These are phyloP conservation scores for Dipus sagitta DNA, from an alignment of 2,797 vertebrate genomes.

Conservation along the genomic window DNA sequence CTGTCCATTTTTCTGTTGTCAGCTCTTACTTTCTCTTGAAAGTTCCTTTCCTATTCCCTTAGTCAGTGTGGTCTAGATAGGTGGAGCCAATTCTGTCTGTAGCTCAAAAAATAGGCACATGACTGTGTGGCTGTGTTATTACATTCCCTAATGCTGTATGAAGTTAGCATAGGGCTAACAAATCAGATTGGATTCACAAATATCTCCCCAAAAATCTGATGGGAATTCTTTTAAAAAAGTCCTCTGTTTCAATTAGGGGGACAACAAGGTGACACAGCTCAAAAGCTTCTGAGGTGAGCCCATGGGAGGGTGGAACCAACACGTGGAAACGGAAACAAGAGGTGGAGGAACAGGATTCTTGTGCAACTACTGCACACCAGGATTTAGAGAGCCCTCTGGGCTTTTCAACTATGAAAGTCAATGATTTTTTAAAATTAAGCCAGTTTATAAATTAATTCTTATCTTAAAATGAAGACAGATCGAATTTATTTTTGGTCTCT, in stretches of 20 bases:
- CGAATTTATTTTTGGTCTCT: conserved; percentile 2
- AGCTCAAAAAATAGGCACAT: neutral
- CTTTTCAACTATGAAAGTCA: conserved; percentile 29
- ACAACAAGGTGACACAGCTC: neutral
- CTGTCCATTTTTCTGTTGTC: neutral
- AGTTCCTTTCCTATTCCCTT: neutral
- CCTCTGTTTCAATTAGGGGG: neutral
- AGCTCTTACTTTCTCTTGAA: neutral
- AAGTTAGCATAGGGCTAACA: neutral
- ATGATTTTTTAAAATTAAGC: conserved; percentile 10
- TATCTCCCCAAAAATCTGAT: neutral
- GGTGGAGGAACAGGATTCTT: neutral
- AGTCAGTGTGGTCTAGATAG: neutral
- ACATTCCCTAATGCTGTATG: neutral
- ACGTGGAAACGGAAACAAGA: neutral
- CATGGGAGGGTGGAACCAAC: neutral
- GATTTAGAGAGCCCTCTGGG: neutral
- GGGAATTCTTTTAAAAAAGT: neutral
- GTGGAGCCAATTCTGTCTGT: neutral
- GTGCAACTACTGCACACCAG: neutral
- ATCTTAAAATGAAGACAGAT: neutral
- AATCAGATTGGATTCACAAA: conserved; percentile 44
- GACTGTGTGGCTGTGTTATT: neutral
- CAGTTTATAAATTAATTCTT: conserved; percentile 45
- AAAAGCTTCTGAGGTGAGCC: neutral